These are phyloP conservation scores for Tinamus major DNA, from an alignment of 2,797 vertebrate species.

Conservation along the genomic window DNA sequence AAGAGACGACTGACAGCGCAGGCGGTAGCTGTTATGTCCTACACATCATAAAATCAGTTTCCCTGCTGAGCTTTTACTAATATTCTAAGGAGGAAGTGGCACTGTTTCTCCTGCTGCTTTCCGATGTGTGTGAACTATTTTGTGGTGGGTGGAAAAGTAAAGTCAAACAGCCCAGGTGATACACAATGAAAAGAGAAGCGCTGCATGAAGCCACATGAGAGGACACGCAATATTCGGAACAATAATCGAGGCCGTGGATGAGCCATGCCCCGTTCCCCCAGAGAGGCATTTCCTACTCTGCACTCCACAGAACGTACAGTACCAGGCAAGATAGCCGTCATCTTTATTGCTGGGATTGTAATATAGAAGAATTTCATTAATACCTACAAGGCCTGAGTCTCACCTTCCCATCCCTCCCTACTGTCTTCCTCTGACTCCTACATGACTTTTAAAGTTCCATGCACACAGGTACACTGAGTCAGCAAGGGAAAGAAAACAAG, in stretches of 20 bases:
- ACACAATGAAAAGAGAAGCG: background rate
- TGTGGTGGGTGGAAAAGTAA: background rate
- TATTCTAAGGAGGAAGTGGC: background rate
- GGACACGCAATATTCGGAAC: background rate
- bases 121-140: background rate
- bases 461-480: background rate
- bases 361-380: background rate
- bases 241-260: background rate
- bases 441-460: background rate
- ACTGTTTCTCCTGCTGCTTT: background rate
- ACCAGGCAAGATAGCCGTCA: background rate
- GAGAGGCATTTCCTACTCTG: background rate
- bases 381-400: background rate
- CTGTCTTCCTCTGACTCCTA: background rate
- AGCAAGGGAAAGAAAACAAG: background rate
- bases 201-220: background rate
- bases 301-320: background rate
- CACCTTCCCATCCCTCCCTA: background rate
- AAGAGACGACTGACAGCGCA: background rate
- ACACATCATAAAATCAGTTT: background rate
- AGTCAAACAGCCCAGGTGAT: background rate
- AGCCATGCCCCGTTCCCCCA: background rate
- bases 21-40: background rate
- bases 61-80: background rate
- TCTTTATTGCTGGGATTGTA: background rate